Conservation (phyloP, 2,797 vertebrate genomes). For the Clarias platycephalus region DNA sequence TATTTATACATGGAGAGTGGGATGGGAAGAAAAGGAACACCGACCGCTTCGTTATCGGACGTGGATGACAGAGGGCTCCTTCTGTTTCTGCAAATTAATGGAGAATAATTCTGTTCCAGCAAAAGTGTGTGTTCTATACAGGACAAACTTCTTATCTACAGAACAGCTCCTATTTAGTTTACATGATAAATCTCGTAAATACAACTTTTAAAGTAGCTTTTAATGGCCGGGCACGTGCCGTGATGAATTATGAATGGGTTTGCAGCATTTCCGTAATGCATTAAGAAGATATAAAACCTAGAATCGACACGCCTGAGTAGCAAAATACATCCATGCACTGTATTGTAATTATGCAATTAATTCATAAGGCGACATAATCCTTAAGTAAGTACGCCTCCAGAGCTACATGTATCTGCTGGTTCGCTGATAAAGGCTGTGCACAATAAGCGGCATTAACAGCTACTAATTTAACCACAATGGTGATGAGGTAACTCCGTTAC, state of each 20-base stretch:
- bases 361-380: slow-evolving; percentile 37
- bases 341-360: slow-evolving; percentile 44
- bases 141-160: slow-evolving; percentile 35
- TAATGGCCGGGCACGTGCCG: slow-evolving; percentile 25
- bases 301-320: slow-evolving; percentile 31
- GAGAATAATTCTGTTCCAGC: slow-evolving; percentile 37
- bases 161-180: slow-evolving; percentile 30
- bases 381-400: slow-evolving; percentile 24
- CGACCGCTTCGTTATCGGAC: slow-evolving; percentile 49
- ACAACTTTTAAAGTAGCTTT: slow-evolving; percentile 25
- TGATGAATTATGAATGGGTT: slow-evolving; percentile 51
- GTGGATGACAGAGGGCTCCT: slow-evolving; percentile 47
- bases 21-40: slow-evolving; percentile 33
- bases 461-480: slow-evolving; percentile 9
- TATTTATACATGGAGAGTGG: slow-evolving; percentile 57
- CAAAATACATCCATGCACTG: slow-evolving; percentile 31
- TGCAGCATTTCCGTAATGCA: slow-evolving; percentile 24
- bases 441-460: slow-evolving; percentile 27
- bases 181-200: slow-evolving; percentile 29
- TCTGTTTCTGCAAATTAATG: slow-evolving; percentile 53
- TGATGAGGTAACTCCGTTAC: background rate
- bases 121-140: slow-evolving; percentile 36
- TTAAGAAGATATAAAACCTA: slow-evolving; percentile 44
- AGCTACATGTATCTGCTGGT: slow-evolving; percentile 11
- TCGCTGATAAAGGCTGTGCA: slow-evolving; percentile 20